These are phyloP conservation scores for Aphelinus atriplicis DNA, from an alignment of 1,140 invertebrate genomes.

Conservation along the genomic window DNA sequence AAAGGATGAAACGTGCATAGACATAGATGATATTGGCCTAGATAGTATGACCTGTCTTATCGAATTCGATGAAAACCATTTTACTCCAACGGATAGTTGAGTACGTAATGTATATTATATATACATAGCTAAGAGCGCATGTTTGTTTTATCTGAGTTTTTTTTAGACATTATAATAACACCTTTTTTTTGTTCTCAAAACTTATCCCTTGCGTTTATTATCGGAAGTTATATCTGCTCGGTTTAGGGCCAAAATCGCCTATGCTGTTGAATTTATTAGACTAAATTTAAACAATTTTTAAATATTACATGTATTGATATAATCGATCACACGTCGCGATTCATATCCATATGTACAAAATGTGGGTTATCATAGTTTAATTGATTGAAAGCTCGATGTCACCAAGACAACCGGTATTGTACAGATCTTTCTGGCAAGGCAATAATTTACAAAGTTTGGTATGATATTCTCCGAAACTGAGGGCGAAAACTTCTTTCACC, in stretches of 20 bases:
- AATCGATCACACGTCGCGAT: too few species aligned
- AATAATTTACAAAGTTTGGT: constrained; percentile 25
- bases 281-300: too few species aligned
- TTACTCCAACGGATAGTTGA: constrained; percentile 32
- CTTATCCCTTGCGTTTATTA: too few species aligned
- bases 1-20: constrained; percentile 11
- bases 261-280: background rate
- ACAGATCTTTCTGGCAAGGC: constrained; percentile 1
- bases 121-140: too few species aligned
- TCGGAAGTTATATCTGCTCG: background rate
- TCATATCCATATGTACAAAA: too few species aligned
- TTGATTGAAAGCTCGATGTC: background rate
- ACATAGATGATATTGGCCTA: constrained; percentile 32
- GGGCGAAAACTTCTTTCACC: constrained; percentile 10
- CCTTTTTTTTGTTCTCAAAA: too few species aligned
- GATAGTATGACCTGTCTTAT: constrained; percentile 30
- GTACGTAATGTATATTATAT: constrained; percentile 17
- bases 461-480: background rate
- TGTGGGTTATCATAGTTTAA: background rate
- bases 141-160: too few species aligned
- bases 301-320: too few species aligned
- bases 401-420: constrained; percentile 2
- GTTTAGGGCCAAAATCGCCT: constrained; percentile 17
- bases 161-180: too few species aligned
- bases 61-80: constrained; percentile 33